These are phyloP conservation scores for Cotesia typhae DNA, from an alignment of 1,140 invertebrate species.

Conservation along the genomic window DNA sequence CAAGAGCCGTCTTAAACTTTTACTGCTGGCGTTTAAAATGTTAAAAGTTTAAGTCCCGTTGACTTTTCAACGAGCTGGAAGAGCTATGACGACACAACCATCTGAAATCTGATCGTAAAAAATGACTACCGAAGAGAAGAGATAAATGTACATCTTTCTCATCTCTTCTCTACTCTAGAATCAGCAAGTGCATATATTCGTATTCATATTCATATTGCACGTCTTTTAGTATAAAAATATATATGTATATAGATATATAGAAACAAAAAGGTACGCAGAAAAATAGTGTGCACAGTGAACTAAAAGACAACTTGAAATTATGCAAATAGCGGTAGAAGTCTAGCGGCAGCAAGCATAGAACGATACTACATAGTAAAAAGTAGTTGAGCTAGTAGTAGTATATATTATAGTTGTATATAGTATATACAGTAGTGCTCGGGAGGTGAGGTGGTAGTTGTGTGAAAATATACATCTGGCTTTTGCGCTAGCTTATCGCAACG, in stretches of 20 bases:
- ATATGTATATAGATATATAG: background rate
- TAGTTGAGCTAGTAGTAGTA: no score
- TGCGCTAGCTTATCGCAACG: constrained; percentile 21
- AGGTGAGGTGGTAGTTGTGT: background rate
- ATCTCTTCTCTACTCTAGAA: background rate
- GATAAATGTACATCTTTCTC: no score
- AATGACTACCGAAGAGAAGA: background rate
- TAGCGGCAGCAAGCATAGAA: background rate
- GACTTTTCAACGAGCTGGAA: constrained; percentile 17
- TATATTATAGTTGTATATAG: no score
- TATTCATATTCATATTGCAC: background rate
- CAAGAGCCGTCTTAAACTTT: constrained; percentile 22
- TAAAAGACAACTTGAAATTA: constrained; percentile 32
- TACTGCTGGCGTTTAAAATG: constrained; percentile 9
- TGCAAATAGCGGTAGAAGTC: constrained; percentile 25
- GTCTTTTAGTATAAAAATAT: background rate
- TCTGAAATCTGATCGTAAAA: constrained; percentile 4
- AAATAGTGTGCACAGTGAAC: constrained; percentile 9
- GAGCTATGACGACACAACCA: background rate
- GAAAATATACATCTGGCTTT: constrained; percentile 25
- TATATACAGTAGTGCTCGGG: no score
- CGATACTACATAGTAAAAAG: no score
- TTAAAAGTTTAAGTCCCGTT: constrained; percentile 22
- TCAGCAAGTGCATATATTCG: background rate
- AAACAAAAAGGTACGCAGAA: background rate